These are phyloP conservation scores for Neodontobutis hainanensis DNA, from an alignment of 2,113 vertebrate species.

Conservation along the genomic window DNA sequence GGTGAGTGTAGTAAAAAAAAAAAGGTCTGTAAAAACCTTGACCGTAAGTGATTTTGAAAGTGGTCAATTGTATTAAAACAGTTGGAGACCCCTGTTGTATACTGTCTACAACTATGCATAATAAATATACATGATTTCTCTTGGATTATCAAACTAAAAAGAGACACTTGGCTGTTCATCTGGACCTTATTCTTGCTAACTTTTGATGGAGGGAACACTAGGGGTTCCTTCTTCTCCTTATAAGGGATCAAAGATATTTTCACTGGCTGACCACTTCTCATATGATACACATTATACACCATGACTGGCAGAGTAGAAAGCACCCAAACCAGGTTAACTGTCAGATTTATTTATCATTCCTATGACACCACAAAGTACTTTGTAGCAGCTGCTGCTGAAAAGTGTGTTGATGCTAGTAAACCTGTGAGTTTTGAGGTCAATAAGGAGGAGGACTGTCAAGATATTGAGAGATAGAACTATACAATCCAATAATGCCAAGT, in stretches of 20 bases:
- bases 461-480: background rate
- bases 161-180: no score
- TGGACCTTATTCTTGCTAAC: constrained; percentile 6
- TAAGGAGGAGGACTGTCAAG: constrained; percentile 10
- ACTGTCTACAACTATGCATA: no score
- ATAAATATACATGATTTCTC: background rate
- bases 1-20: no score
- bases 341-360: constrained; percentile 64
- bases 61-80: no score
- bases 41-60: no score
- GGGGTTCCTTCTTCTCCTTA: constrained; percentile 44
- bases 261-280: constrained; percentile 52
- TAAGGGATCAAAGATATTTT: constrained; percentile 64
- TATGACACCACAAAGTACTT: constrained; percentile 37
- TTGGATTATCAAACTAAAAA: constrained; percentile 6
- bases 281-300: constrained; percentile 72
- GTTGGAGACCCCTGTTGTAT: no score
- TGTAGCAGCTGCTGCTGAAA: constrained; percentile 43
- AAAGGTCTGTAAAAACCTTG: no score
- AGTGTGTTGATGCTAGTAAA: constrained; percentile 40
- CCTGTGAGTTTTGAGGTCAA: constrained; percentile 41
- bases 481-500: constrained; percentile 24
- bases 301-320: constrained; percentile 60
- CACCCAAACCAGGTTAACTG: constrained; percentile 65
- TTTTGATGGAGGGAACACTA: constrained; percentile 20